phyloP scores from a whole-genome alignment of 2,113 vertebrate genomes.

The Oncorhynchus nerka region DNA sequence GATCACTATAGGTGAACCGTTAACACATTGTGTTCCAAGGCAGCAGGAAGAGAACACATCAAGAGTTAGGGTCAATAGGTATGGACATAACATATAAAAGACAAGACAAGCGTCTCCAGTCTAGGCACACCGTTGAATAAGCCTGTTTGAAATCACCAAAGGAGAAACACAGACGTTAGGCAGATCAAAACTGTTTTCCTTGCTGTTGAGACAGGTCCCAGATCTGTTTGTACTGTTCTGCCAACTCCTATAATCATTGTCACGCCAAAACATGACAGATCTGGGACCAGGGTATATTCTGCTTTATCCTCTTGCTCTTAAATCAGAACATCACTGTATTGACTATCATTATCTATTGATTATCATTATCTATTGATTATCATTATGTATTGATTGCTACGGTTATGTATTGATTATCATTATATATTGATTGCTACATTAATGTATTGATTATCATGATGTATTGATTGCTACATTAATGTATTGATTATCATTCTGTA shows the following conservation, averaged over 20 bases:
- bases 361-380: too few species aligned
- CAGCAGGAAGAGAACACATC: conserved; percentile 92
- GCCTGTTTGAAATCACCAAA: background rate
- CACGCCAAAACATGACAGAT: background rate
- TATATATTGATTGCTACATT: too few species aligned
- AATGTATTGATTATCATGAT: too few species aligned
- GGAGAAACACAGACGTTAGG: background rate
- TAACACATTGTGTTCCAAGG: conserved; percentile 86
- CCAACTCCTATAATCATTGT: background rate
- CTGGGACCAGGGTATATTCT: background rate
- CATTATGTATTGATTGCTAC: too few species aligned
- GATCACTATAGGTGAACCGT: conserved; percentile 91
- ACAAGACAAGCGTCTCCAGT: background rate
- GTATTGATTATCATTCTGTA: too few species aligned
- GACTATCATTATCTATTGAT: too few species aligned
- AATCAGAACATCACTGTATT: too few species aligned
- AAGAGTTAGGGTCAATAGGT: conserved; percentile 58
- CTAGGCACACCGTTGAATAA: background rate
- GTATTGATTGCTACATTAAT: too few species aligned
- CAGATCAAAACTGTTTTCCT: too few species aligned
- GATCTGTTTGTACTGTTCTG: too few species aligned
- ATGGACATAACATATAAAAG: background rate
- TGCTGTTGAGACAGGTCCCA: too few species aligned
- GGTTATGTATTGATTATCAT: too few species aligned
- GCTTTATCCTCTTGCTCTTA: background rate